A percentile compares a stretch with the other conserved stretches of the same genome.
phyloP scores from a whole-genome alignment of 2,113 vertebrate species.

The Platanista minor region DNA sequence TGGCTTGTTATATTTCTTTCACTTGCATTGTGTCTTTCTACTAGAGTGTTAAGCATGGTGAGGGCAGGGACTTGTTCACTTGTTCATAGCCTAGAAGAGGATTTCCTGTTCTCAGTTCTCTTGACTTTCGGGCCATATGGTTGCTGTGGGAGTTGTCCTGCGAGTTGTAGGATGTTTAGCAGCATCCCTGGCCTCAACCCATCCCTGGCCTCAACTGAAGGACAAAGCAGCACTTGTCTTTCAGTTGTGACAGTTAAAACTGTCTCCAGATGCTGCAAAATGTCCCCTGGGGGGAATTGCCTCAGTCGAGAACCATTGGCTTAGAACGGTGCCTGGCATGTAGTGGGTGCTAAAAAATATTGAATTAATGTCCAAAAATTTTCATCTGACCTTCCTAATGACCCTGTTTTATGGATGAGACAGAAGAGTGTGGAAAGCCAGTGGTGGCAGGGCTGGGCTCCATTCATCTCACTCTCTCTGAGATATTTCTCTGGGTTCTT shows the following conservation, averaged over 20 bases:
- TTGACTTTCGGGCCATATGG: background rate
- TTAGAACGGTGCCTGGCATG: background rate
- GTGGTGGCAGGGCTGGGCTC: background rate
- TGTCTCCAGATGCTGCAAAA: background rate
- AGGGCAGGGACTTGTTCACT: background rate
- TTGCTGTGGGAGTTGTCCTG: background rate
- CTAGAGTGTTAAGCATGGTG: accelerated
- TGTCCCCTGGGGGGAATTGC: no score
- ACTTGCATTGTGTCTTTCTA: background rate
- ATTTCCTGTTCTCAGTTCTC: background rate
- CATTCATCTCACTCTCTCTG: background rate
- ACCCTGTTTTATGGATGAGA: background rate
- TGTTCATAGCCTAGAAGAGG: accelerated
- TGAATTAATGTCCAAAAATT: background rate
- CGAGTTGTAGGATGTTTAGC: accelerated
- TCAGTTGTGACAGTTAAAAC: background rate
- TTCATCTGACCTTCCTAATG: background rate
- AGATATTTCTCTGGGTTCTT: background rate
- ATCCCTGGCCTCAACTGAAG: background rate
- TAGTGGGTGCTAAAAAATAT: background rate
- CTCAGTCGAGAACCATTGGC: background rate
- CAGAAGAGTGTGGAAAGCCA: background rate
- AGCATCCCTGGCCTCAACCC: background rate
- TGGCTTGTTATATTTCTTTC: background rate
- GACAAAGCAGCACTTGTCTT: accelerated